Evolutionary conservation across 1,140 invertebrate species (phyloP).

Genomic region (Cotesia typhae): DNA sequence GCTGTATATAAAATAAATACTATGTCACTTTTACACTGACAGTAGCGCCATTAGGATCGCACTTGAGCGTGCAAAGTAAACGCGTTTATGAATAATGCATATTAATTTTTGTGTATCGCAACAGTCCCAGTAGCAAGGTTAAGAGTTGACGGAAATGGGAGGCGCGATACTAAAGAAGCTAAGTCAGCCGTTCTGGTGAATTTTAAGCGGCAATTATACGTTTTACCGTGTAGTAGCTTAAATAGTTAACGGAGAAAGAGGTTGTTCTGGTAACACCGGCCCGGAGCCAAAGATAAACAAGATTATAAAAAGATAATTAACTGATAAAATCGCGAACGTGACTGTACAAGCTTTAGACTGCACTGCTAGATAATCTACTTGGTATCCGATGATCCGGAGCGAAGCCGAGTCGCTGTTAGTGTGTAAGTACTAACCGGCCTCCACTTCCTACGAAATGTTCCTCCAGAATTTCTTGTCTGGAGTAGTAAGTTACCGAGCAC

Average conservation of each 20-base stretch:
- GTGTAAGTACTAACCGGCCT: too few relatives aligned
- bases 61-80: slow-evolving; percentile 22
- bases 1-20: not conserved
- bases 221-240: not conserved
- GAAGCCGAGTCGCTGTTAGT: too few relatives aligned
- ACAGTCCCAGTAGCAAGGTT: slow-evolving; percentile 22
- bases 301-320: slow-evolving; percentile 55
- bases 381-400: not conserved
- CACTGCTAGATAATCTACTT: slow-evolving; percentile 45
- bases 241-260: not conserved
- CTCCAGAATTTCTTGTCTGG: too few relatives aligned
- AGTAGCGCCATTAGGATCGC: not conserved
- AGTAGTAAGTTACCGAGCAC: too few relatives aligned
- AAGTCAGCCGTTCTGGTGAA: slow-evolving; percentile 36
- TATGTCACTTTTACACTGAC: not conserved
- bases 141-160: slow-evolving; percentile 28
- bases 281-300: slow-evolving; percentile 52
- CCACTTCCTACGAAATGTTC: too few relatives aligned
- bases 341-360: slow-evolving; percentile 32
- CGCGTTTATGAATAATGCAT: slow-evolving; percentile 43
- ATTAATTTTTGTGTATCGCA: slow-evolving; percentile 44
- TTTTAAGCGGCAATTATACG: slow-evolving; percentile 46
- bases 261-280: slow-evolving; percentile 5
- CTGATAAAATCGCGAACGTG: slow-evolving; percentile 42
- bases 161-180: slow-evolving; percentile 26